Evolutionary conservation across 2,113 vertebrate species (phyloP), one percentile per base, ranked within the genome.

Genomic region (Campylomormyrus tamandua): DNA sequence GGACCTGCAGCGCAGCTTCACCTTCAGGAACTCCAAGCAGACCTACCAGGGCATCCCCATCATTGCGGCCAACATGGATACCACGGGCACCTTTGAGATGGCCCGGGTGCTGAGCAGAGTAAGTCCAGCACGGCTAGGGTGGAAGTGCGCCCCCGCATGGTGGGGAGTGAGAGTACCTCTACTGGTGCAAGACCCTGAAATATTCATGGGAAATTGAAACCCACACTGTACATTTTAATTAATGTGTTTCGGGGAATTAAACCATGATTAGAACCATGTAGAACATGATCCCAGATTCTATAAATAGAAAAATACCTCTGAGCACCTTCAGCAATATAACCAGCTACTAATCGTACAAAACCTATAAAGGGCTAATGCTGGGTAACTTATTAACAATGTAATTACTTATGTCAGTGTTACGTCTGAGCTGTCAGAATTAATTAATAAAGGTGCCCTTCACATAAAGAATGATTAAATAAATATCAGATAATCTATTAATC

Each of bases 61-160:
- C 92, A 99, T 99, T 39, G 98, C 98, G 48, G 98, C 98, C 90
- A 99, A 99, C 94, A 99, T 99, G 98, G 98, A 99, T 95, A 99
- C 98, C 4, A 99, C 99, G 39, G 98, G 98, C 15, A 99, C 98
- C 0, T 99, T 99, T 93, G 97, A 99, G 95, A 98, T 99, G 98
- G 98, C 98, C 0, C 95, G 93, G 77, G 96, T 97, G 91, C 97
- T 99, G 94, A 96, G 98, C 93, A 98, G 97, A 96, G 98, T 99
- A 94, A 95, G 94, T 91, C 3, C 56, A 87, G 35, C 53, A 52
- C 31, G 5, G 35, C 15, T n/a, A 8, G 5, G 5, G 35, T 42
- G 15, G 35, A 42, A 80, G 62, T 11, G 62, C 3, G 10, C 62
- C 62, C 62, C 62, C 62, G 0, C 62, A 70, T 70, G 62, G n/a